A percentile compares a stretch with the other conserved stretches of the same genome.
Evolutionary conservation across 1,140 invertebrate genomes (phyloP).

Genomic region (Heliconius melpomene): DNA sequence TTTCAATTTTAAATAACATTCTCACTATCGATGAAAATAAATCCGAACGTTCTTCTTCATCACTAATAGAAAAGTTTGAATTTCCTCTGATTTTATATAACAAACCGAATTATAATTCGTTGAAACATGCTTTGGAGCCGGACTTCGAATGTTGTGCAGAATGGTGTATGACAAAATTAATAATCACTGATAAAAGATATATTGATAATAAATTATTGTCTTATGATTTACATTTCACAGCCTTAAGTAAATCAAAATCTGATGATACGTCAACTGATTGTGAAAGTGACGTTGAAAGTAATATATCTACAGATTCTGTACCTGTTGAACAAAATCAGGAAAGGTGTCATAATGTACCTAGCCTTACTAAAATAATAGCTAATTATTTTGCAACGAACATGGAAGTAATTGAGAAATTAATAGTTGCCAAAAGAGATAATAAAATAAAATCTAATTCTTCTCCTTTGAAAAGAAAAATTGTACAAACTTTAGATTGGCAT

Average conservation of each 20-base stretch:
- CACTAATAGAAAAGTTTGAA: conserved; percentile 27
- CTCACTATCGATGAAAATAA: conserved; percentile 16
- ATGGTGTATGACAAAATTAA: conserved; percentile 38
- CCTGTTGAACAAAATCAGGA: neutral
- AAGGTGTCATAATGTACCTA: conserved; percentile 26
- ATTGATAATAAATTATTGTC: neutral
- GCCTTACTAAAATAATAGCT: conserved; percentile 33
- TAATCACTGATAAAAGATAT: conserved; percentile 1
- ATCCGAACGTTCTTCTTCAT: conserved; percentile 17
- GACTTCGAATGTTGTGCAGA: conserved; percentile 35
- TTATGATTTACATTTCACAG: neutral
- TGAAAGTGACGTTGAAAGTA: conserved; percentile 44
- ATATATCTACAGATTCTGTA: conserved; percentile 4
- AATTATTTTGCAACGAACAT: conserved; percentile 37
- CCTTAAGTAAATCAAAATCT: neutral
- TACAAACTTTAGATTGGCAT: conserved; percentile 7
- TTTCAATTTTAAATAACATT: conserved; percentile 57
- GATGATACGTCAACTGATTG: conserved; percentile 43
- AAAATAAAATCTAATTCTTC: conserved; percentile 18
- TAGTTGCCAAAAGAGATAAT: neutral
- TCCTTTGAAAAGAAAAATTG: conserved; percentile 37
- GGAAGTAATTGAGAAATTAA: conserved; percentile 19
- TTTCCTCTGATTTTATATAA: neutral
- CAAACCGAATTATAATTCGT: neutral
- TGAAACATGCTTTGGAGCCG: neutral